Percentiles rank a stretch among this genome's conserved stretches.
phyloP scores from a whole-genome alignment of 2,888 invertebrate genomes.

The Caenorhabditis sinica region DNA sequence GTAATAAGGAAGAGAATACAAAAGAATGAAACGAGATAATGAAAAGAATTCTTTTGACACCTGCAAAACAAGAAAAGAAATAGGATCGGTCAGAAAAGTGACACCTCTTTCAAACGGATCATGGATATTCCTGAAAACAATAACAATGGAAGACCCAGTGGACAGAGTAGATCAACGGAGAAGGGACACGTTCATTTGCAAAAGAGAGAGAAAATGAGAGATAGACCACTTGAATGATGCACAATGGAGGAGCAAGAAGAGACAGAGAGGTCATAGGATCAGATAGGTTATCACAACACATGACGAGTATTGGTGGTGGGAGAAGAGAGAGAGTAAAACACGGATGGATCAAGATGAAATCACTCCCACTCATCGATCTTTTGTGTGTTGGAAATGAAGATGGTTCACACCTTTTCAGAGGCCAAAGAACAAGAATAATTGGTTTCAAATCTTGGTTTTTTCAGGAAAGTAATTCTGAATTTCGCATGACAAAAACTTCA shows the following conservation, averaged over 20 bases:
- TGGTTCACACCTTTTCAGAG: slow-evolving; percentile 23
- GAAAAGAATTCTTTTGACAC: slow-evolving; percentile 7
- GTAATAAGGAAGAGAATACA: slow-evolving; percentile 8
- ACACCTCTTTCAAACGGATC: slow-evolving; percentile 1
- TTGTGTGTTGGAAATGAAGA: background rate
- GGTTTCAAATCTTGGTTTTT: too few relatives aligned
- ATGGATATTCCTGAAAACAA: slow-evolving; percentile 20
- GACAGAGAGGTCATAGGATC: slow-evolving; percentile 34
- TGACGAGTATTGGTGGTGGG: slow-evolving; percentile 20
- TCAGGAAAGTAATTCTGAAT: too few relatives aligned
- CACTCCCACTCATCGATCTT: slow-evolving; percentile 21
- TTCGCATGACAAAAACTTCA: too few relatives aligned
- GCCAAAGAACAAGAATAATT: background rate
- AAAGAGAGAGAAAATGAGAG: background rate
- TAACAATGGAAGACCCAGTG: slow-evolving; percentile 33
- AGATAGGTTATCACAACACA: slow-evolving; percentile 64
- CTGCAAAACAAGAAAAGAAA: slow-evolving; percentile 1
- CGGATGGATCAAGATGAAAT: slow-evolving; percentile 5
- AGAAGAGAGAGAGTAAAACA: slow-evolving; percentile 38
- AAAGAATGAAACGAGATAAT: background rate
- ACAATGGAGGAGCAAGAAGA: slow-evolving; percentile 7
- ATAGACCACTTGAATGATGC: slow-evolving; percentile 27
- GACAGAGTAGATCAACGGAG: slow-evolving; percentile 12
- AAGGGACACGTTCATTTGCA: slow-evolving; percentile 34
- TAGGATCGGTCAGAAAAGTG: slow-evolving; percentile 25